Evolutionary conservation across 2,113 vertebrate genomes (phyloP), one percentile per base, ranked within the genome.

Genomic region (Poicephalus gulielmi): DNA sequence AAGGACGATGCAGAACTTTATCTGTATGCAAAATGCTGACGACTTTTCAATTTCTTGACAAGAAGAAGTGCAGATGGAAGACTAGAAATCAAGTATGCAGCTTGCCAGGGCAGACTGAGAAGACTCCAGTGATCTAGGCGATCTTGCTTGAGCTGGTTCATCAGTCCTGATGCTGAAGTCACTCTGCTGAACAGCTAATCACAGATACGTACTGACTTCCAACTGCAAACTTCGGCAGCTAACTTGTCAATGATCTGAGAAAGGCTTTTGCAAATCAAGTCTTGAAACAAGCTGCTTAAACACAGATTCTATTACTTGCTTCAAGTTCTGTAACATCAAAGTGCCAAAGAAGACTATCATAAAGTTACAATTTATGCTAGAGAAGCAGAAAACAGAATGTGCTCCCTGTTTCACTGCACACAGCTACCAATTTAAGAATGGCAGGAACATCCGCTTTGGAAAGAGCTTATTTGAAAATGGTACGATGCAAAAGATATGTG

Each of bases 371-470:
- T 84, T 75, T 43, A 25, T 28, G 25, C 13, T 46, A 23, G 22
- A 41, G 17, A 49, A 78, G 50, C 12, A 77, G 30, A 70, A 52
- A 18, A 69, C 8, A 25, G 20, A 41, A 46, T 28, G 12, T 25
- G 3, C 3, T 23, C 1, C 1, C 3, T 37, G 2, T 66, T 90
- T 83, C 17, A 39, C 0, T 70, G 19, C 10, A 14, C 17, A 7
- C 17, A 52, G 27, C 8, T 78, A 39, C 7, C 47, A 28, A 37
- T 9, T 9, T 31, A 84, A 53, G 37, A 78, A 63, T 30, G 19
- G 25, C 22, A 75, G 30, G 8, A 67, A 11, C 3, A 10, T 7
- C 18, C n/a, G 31, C 67, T 81, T 81, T 53, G 17, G 60, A 81
- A 86, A 57, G 50, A 23, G 2, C 8, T 47, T 25, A 28, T 15